These are phyloP conservation scores for Trachythela sp. DNA, from an alignment of 64 coral and sea anemone genomes.

Conservation along the genomic window DNA sequence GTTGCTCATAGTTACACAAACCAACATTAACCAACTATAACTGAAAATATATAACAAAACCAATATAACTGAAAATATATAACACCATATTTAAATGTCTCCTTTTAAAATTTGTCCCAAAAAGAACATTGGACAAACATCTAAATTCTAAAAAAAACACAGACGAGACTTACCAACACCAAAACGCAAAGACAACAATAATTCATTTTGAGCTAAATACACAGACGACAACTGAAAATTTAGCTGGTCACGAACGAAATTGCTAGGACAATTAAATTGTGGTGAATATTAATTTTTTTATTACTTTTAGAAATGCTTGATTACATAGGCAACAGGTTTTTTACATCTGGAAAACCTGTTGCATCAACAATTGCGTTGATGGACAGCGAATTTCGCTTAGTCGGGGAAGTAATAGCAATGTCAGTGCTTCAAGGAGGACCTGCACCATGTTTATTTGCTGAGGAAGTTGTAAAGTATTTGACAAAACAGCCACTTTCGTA, in stretches of 20 bases:
- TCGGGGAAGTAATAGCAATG: background rate
- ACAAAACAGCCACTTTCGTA: background rate
- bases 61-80: no score
- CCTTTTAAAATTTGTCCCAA: no score
- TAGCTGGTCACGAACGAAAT: background rate
- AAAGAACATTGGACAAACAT: no score
- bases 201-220: no score
- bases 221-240: background rate
- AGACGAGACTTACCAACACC: no score
- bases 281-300: background rate
- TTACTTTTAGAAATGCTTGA: conserved; percentile 1
- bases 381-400: background rate
- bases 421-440: background rate
- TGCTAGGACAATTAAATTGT: background rate
- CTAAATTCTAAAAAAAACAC: no score
- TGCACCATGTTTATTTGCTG: background rate
- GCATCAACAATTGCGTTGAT: background rate
- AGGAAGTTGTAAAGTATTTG: background rate
- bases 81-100: no score
- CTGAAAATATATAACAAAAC: no score
- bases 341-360: background rate
- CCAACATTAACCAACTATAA: no score
- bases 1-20: no score
- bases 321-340: background rate
- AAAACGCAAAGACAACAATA: no score